Conservation (phyloP, 2,888 invertebrate species). For the Dyspetes luteomarginatus region DNA sequence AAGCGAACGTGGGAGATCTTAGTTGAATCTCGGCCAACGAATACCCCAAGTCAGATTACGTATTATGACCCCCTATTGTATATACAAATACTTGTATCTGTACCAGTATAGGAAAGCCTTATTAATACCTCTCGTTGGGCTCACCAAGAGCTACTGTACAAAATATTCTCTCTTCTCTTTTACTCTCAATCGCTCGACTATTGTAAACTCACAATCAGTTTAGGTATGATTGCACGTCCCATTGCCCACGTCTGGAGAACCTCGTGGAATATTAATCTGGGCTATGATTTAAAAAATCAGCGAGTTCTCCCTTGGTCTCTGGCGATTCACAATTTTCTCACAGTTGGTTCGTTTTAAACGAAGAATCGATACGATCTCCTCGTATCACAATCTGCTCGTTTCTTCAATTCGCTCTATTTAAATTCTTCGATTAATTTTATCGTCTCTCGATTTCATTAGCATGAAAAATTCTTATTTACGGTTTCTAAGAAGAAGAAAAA, state of each 20-base stretch:
- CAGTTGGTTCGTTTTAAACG: background rate
- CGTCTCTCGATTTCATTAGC: constrained; percentile 2
- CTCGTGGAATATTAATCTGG: constrained; percentile 48
- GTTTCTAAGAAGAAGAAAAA: background rate
- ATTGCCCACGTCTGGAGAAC: constrained; percentile 41
- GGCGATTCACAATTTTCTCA: constrained; percentile 1
- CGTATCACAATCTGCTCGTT: background rate
- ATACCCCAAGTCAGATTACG: constrained; percentile 80
- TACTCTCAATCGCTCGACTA: constrained; percentile 10
- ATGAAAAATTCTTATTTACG: background rate
- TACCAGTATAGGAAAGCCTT: constrained; percentile 36
- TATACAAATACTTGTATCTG: constrained; percentile 77
- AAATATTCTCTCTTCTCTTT: constrained; percentile 47
- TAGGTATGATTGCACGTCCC: constrained; percentile 43
- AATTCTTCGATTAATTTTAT: constrained; percentile 16
- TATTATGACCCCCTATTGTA: constrained; percentile 82
- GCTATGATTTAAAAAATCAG: constrained; percentile 34
- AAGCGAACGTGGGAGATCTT: constrained; percentile 78
- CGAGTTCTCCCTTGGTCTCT: background rate
- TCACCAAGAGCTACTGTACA: constrained; percentile 45
- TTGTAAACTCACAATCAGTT: constrained; percentile 33
- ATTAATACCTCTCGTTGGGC: constrained; percentile 37
- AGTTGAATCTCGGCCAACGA: constrained; percentile 74
- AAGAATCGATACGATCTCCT: too few relatives aligned
- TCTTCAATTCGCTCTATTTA: background rate